These are phyloP conservation scores for Drosophila eohydei DNA, from an alignment of 2,888 invertebrate species.

Conservation along the genomic window DNA sequence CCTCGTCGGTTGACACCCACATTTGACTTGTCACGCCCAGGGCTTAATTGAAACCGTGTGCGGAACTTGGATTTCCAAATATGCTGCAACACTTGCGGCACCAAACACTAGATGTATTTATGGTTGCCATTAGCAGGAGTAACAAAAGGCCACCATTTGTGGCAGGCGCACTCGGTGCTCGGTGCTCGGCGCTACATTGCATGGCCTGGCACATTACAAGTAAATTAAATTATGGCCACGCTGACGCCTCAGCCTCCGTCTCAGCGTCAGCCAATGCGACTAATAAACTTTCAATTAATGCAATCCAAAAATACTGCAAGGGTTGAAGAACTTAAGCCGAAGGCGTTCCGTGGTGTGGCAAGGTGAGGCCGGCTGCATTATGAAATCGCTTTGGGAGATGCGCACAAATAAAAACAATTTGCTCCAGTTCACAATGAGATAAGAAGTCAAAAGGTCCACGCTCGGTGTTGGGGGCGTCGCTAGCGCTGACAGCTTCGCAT, in stretches of 20 bases:
- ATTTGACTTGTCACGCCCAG: constrained; percentile 55
- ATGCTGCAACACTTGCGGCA: constrained; percentile 21
- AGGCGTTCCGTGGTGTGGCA: constrained; percentile 48
- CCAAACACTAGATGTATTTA: constrained; percentile 39
- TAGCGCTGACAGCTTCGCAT: constrained; percentile 70
- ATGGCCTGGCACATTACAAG: constrained; percentile 57
- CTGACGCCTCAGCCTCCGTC: constrained; percentile 47
- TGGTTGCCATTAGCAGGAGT: constrained; percentile 42
- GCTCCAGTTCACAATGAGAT: constrained; percentile 66
- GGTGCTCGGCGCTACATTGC: constrained; percentile 11
- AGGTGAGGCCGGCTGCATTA: constrained; percentile 32
- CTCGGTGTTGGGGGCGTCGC: constrained; percentile 20
- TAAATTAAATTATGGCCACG: constrained; percentile 69
- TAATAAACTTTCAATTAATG: constrained; percentile 79
- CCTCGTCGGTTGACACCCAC: constrained; percentile 37
- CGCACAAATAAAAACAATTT: constrained; percentile 63
- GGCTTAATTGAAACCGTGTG: constrained; percentile 63
- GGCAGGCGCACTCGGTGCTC: constrained; percentile 9
- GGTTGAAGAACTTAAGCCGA: constrained; percentile 27
- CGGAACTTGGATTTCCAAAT: constrained; percentile 43
- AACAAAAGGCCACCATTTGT: constrained; percentile 38
- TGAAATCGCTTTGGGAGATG: constrained; percentile 38
- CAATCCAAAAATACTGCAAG: constrained; percentile 60
- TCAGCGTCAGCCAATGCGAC: constrained; percentile 45
- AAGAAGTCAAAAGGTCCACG: constrained; percentile 30